phyloP scores from a whole-genome alignment of 2,888 invertebrate genomes.

The Drosophila paramelanica region DNA sequence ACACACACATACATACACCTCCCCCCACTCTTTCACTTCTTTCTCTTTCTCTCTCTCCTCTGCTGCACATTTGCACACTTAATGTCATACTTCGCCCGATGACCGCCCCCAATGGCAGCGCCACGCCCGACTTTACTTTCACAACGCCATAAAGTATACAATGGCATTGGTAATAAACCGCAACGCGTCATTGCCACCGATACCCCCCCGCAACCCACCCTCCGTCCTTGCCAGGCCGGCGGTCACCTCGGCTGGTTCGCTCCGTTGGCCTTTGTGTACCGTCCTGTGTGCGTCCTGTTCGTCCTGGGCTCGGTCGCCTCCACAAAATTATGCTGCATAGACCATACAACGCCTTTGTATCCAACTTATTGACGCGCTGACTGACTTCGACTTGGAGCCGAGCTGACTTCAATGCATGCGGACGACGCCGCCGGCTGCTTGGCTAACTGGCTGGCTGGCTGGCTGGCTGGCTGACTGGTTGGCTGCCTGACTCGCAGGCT shows the following conservation, averaged over 20 bases:
- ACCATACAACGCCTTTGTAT: conserved; percentile 49
- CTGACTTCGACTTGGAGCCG: conserved; percentile 48
- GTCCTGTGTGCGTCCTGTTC: conserved; percentile 16
- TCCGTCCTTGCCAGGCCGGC: background rate
- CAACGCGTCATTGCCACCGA: conserved; percentile 69
- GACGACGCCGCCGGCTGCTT: conserved; percentile 46
- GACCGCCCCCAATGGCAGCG: conserved; percentile 10
- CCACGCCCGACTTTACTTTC: conserved; percentile 63
- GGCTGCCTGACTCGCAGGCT: conserved; percentile 13
- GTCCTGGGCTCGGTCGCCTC: conserved; percentile 16
- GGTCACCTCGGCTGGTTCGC: conserved; percentile 27
- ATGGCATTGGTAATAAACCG: conserved; percentile 74
- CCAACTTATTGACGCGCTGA: conserved; percentile 62
- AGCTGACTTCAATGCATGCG: conserved; percentile 42
- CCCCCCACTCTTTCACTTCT: no score
- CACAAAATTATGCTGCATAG: conserved; percentile 52
- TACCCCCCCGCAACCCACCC: conserved; percentile 5
- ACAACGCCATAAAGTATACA: conserved; percentile 65
- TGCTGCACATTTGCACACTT: conserved; percentile 55
- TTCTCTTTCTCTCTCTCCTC: background rate
- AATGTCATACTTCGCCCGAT: conserved; percentile 55
- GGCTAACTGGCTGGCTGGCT: conserved; percentile 23
- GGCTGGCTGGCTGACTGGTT: conserved; percentile 1
- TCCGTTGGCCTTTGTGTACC: conserved; percentile 48
- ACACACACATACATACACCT: conserved; percentile 21